Conservation (phyloP, 2,888 invertebrate genomes). For the Baronia brevicornis region DNA sequence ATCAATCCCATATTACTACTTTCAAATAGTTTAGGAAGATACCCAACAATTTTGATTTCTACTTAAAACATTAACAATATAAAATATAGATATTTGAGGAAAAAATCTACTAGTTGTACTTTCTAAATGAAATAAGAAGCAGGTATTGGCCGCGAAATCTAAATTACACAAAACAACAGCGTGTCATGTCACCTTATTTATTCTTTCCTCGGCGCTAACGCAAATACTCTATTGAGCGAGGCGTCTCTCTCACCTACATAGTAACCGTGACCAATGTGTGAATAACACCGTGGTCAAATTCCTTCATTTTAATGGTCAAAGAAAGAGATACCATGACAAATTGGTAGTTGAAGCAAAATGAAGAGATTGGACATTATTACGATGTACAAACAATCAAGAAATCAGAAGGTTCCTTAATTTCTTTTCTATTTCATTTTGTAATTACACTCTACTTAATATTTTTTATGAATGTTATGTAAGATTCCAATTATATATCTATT, state of each 20-base stretch:
- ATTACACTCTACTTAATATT: too few relatives aligned
- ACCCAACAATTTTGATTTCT: too few relatives aligned
- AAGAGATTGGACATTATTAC: too few relatives aligned
- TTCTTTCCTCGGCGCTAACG: slow-evolving; percentile 23
- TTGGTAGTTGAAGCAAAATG: slow-evolving; percentile 15
- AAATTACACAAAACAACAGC: slow-evolving; percentile 42
- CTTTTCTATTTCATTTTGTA: too few relatives aligned
- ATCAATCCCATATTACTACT: too few relatives aligned
- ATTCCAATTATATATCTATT: too few relatives aligned
- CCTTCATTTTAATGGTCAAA: slow-evolving; percentile 13
- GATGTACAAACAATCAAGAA: too few relatives aligned
- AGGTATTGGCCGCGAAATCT: slow-evolving; percentile 41
- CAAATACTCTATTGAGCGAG: slow-evolving; percentile 29
- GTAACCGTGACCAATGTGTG: slow-evolving; percentile 41
- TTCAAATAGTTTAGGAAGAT: too few relatives aligned
- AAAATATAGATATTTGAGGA: too few relatives aligned
- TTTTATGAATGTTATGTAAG: too few relatives aligned
- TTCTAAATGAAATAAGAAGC: slow-evolving; percentile 53
- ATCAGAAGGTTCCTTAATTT: too few relatives aligned
- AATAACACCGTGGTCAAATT: slow-evolving; percentile 30
- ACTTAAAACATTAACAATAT: too few relatives aligned
- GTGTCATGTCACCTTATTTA: slow-evolving; percentile 29
- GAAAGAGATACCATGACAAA: slow-evolving; percentile 10
- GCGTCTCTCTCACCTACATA: slow-evolving; percentile 16
- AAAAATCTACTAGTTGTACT: slow-evolving; percentile 37